Evolutionary conservation across 2,797 vertebrate species (phyloP), one percentile per base, ranked within the genome.

Genomic region (Sebastes goodei): DNA sequence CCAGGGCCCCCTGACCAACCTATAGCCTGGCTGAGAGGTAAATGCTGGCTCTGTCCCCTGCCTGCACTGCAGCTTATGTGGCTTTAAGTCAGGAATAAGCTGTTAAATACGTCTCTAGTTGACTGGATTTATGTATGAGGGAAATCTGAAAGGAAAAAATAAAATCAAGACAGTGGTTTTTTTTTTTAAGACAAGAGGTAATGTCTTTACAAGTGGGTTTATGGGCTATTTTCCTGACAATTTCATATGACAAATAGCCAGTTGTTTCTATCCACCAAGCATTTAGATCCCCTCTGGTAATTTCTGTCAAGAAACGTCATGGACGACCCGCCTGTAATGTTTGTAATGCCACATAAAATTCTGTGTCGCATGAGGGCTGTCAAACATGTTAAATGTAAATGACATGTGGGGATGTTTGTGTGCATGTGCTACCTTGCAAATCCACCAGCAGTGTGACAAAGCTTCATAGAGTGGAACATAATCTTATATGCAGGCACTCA

Each of bases 11-110:
- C 80, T 85, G 82, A 89, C 88, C 68, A 82, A 78, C 80, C 84
- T 86, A 78, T 66, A 85, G 78, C 83, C 85, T 81, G 83, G 68
- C 83, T 86, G 77, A 83, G 83, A 80, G 80, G 84, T 87, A 84
- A 88, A 81, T 61, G 65, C 78, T 76, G 85, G 76, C 77, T 72
- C 61, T 68, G 76, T 32, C 80, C 80, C 29, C 66, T 15, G 11
- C 35, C 35, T 71, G 56, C 55, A 57, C 71, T 7, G 56, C 74
- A 59, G 80, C 70, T 84, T 71, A 84, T 75, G 72, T 60, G 62
- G 56, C 67, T 77, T 84, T 60, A 69, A 84, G 64, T 75, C 52
- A 38, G 59, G 49, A 70, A 35, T 29, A 15, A 85, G 74, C 56
- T 52, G 78, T 82, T 81, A 72, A 88, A 86, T 72, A 56, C 62